Conservation (phyloP, 1,140 invertebrate species). For the Periplaneta americana region DNA sequence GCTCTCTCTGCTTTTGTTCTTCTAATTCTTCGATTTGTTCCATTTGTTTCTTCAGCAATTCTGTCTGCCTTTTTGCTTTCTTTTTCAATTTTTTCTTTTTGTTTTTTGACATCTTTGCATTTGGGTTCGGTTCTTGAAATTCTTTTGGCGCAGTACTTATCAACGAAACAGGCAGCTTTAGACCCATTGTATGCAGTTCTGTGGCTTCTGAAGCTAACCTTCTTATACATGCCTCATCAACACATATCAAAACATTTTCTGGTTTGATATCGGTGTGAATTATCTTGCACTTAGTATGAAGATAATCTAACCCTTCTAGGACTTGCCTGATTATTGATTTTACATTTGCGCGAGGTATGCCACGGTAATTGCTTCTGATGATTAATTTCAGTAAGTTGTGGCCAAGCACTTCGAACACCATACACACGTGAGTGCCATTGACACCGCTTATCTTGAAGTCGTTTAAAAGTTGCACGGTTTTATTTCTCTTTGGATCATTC, state of each 20-base stretch:
- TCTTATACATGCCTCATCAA: constrained; percentile 73
- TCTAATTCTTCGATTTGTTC: constrained; percentile 76
- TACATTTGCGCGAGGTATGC: constrained; percentile 92
- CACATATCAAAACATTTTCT: constrained; percentile 95
- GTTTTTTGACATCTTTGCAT: constrained; percentile 92
- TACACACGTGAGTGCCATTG: constrained; percentile 93
- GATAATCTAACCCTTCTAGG: constrained; percentile 92
- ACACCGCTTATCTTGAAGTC: constrained; percentile 97
- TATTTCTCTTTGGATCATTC: constrained; percentile 82
- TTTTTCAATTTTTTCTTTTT: constrained; percentile 98
- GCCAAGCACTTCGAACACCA: constrained; percentile 98
- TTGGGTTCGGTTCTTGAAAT: constrained; percentile 68
- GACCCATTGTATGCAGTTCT: constrained; percentile 79
- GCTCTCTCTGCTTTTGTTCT: constrained; percentile 46
- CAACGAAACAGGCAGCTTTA: constrained; percentile 82
- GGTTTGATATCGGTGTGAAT: constrained; percentile 99
- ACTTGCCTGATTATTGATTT: constrained; percentile 94
- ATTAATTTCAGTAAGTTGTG: constrained; percentile 97
- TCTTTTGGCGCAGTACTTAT: constrained; percentile 91
- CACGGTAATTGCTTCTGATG: constrained; percentile 95
- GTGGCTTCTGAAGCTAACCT: constrained; percentile 88
- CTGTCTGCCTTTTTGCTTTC: constrained; percentile 90
- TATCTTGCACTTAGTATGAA: constrained; percentile 95
- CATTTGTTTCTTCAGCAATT: constrained; percentile 88
- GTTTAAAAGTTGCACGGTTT: constrained; percentile 94